These are phyloP conservation scores for Nerophis lumbriciformis DNA, from an alignment of 2,113 vertebrate genomes.

Conservation along the genomic window DNA sequence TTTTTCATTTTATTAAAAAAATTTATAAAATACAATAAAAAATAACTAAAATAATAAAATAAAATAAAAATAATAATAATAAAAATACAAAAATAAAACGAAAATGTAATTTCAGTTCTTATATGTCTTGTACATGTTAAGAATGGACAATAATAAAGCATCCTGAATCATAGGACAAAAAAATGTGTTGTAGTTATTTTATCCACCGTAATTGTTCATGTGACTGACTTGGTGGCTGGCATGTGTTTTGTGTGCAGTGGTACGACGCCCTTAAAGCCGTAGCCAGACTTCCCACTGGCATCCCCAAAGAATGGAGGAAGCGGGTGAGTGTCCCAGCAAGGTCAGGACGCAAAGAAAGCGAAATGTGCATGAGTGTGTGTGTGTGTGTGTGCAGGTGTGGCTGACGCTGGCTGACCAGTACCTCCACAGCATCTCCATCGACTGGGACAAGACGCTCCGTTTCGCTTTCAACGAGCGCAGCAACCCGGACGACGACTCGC, in stretches of 20 bases:
- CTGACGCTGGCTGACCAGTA: constrained; percentile 94
- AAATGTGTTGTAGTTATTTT: too few species aligned
- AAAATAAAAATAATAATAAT: too few species aligned
- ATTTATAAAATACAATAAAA: too few species aligned
- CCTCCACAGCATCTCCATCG: constrained; percentile 92
- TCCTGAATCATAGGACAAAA: too few species aligned
- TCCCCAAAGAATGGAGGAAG: constrained; percentile 95
- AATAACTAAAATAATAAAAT: too few species aligned
- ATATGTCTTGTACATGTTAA: too few species aligned
- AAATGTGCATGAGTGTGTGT: neutral
- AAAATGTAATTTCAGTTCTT: too few species aligned
- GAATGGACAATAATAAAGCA: too few species aligned
- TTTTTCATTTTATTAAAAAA: too few species aligned
- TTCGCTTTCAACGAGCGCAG: constrained; percentile 98
- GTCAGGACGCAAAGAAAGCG: accelerated
- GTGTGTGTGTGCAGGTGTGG: constrained; percentile 81
- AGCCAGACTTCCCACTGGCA: constrained; percentile 87
- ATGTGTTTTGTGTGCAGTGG: constrained; percentile 74
- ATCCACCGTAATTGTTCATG: too few species aligned
- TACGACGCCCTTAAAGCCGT: constrained; percentile 96
- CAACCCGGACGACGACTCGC: constrained; percentile 96
- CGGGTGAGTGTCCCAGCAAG: constrained; percentile 68
- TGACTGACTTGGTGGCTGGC: too few species aligned
- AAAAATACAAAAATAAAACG: too few species aligned
- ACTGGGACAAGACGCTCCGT: constrained; percentile 98